phyloP scores from a whole-genome alignment of 2,888 invertebrate genomes.

The Hedychridium roseum region DNA sequence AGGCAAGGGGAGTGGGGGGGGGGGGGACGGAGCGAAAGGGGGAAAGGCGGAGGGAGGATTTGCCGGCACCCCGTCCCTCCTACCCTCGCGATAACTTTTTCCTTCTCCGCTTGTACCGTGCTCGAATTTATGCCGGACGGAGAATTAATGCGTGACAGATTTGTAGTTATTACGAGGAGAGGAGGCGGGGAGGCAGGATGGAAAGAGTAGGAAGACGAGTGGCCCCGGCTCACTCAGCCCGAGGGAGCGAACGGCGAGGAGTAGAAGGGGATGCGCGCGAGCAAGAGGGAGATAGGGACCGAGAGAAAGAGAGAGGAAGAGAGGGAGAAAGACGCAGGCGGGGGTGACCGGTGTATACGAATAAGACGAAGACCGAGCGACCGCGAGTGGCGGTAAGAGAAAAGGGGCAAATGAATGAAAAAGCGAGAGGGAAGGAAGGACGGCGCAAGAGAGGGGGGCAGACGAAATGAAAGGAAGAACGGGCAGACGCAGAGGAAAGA shows the following conservation, averaged over 20 bases:
- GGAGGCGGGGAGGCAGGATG: conserved; percentile 32
- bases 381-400: not conserved
- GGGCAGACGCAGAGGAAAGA: conserved; percentile 21
- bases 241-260: conserved; percentile 35
- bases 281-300: conserved; percentile 2
- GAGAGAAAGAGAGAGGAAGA: conserved; percentile 22
- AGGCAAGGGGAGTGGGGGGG: conserved; percentile 21
- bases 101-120: conserved; percentile 52
- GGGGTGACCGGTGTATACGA: too few species aligned
- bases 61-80: too few species aligned
- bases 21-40: conserved; percentile 5
- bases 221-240: conserved; percentile 45
- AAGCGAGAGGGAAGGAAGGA: conserved; percentile 1
- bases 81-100: conserved; percentile 55
- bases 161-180: conserved; percentile 60
- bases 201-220: conserved; percentile 51
- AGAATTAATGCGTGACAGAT: conserved; percentile 64
- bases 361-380: too few species aligned
- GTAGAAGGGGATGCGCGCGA: conserved; percentile 1
- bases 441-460: conserved; percentile 8
- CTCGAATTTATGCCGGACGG: conserved; percentile 61
- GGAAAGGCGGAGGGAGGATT: not conserved
- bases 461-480: conserved; percentile 14
- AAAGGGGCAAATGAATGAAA: not conserved
- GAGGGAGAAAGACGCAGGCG: conserved; percentile 8